These are phyloP conservation scores for Cecidostiba fungosa DNA, from an alignment of 2,888 invertebrate genomes.

Conservation along the genomic window DNA sequence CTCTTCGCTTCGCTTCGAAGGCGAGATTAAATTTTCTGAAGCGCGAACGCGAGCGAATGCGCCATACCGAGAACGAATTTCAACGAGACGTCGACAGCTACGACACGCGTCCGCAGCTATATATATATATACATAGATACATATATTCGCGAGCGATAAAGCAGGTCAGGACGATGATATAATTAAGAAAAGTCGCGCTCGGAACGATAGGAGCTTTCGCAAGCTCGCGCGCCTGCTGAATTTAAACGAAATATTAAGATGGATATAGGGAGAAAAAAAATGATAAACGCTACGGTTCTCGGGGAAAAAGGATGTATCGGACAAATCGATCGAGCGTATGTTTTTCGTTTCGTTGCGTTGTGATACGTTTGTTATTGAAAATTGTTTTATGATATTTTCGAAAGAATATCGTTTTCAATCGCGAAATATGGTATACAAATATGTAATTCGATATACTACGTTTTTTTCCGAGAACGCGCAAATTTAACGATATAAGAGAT, in stretches of 20 bases:
- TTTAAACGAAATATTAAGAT: constrained; percentile 23
- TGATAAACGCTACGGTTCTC: constrained; percentile 11
- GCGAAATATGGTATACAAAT: not conserved
- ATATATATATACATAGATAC: not conserved
- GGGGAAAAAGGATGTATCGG: constrained; percentile 28
- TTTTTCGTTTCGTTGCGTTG: not conserved
- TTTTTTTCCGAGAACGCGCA: constrained; percentile 24
- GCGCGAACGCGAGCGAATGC: constrained; percentile 59
- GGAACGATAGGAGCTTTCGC: not conserved
- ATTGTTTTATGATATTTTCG: too few relatives aligned
- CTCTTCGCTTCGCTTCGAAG: constrained; percentile 44
- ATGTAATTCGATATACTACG: not conserved
- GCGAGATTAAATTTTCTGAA: constrained; percentile 65
- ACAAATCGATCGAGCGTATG: not conserved
- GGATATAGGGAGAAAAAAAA: not conserved
- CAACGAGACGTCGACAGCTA: constrained; percentile 44
- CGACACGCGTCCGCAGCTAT: not conserved
- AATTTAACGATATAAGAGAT: constrained; percentile 24
- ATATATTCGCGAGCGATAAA: constrained; percentile 31
- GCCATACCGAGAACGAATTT: constrained; percentile 60
- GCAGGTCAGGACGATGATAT: constrained; percentile 33
- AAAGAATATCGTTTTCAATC: too few relatives aligned
- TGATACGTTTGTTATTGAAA: too few relatives aligned
- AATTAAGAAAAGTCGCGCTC: constrained; percentile 20
- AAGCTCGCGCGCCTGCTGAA: not conserved